These are phyloP conservation scores for Caenorhabditis sulstoni DNA, from an alignment of 2,888 invertebrate species.

Conservation along the genomic window DNA sequence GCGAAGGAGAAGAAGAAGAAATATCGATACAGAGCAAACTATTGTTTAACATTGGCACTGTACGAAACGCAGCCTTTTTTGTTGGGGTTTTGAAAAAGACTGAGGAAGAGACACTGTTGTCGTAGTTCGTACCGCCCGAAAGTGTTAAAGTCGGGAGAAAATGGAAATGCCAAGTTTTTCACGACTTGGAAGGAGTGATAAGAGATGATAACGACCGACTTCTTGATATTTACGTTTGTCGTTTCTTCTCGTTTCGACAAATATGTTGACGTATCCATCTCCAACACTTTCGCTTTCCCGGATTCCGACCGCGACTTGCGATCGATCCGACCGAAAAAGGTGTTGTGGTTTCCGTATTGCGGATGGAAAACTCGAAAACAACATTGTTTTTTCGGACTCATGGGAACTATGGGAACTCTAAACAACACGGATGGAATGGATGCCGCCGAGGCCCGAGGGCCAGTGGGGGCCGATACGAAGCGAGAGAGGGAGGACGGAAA, in stretches of 20 bases:
- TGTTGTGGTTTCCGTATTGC: not conserved
- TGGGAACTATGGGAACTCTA: constrained; percentile 28
- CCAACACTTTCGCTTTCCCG: constrained; percentile 1
- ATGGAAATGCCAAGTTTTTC: not conserved
- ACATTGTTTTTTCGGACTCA: not conserved
- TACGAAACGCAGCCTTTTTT: constrained; percentile 13
- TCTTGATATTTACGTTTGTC: constrained; percentile 21
- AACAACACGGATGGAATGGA: constrained; percentile 28
- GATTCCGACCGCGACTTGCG: no score
- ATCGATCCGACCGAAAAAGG: not conserved
- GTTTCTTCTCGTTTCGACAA: not conserved
- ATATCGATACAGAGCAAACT: constrained; percentile 40
- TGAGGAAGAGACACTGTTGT: not conserved
- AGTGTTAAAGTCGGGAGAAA: not conserved
- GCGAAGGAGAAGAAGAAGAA: not conserved
- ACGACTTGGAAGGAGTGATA: constrained; percentile 1
- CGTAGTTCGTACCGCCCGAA: no score
- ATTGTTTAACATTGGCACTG: constrained; percentile 46
- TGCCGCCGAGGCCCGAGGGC: no score
- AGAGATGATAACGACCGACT: constrained; percentile 34
- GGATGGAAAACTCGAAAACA: not conserved
- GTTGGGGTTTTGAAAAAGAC: constrained; percentile 7
- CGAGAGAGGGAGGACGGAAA: constrained; percentile 37
- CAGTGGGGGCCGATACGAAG: constrained; percentile 42
- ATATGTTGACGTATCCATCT: not conserved